Evolutionary conservation across 2,113 vertebrate species (phyloP), one percentile per base, ranked within the genome.

Genomic region (Antennarius striatus): DNA sequence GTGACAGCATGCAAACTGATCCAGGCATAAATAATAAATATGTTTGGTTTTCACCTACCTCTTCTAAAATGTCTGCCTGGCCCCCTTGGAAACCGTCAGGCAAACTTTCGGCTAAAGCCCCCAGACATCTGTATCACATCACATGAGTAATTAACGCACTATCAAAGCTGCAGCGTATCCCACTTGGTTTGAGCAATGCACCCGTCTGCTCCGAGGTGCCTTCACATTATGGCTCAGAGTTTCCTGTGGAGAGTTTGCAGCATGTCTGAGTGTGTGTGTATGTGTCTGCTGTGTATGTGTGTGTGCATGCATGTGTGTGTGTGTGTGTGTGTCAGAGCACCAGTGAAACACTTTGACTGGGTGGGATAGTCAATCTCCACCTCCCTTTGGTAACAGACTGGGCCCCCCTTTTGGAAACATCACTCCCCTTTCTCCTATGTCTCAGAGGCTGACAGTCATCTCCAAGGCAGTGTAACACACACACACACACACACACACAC

Each of bases 351-450:
- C 28, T 90, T 90, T 90, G 92, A 88, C 91, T 90, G 91, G 92
- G 90, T 91, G 93, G 94, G 94, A 93, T 80, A 82, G 88, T 79
- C 90, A 91, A 90, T 95, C 93, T 91, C 94, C 94, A 91, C 95
- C 94, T 94, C 93, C 93, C 71, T 87, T 57, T 53, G 58, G 56
- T 85, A 89, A 82, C 83, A 84, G 86, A 89, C 83, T 86, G 86
- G 82, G 84, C 83, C 90, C 91, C 87, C 90, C 80, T 85, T 47
- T 83, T 90, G 88, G 89, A 93, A 92, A 86, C 91, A 85, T 82
- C 90, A 89, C 85, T 86, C 85, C 82, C 81, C 79, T 22, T 62
- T 69, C 52, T 83, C 92, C 65, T 53, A 61, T 54, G 86, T 82
- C 89, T 88, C 70, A 51, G 74, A 90, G 80, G 82, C 90, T 87